phyloP scores from a whole-genome alignment of 2,888 invertebrate genomes.

The Ormyrus pomaceus region DNA sequence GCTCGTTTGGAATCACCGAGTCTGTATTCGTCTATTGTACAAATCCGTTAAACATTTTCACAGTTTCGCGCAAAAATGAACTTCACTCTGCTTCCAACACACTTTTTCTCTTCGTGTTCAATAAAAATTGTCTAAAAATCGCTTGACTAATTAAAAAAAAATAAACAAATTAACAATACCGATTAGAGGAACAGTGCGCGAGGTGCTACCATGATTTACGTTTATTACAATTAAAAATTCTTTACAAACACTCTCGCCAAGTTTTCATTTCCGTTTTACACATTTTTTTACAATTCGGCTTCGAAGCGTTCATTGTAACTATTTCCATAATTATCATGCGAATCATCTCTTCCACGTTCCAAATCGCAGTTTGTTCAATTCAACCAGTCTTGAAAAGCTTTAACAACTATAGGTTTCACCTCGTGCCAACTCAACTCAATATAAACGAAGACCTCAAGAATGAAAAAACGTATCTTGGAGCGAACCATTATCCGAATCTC shows the following conservation, averaged over 20 bases:
- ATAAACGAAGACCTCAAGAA: slow-evolving; percentile 51
- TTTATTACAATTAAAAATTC: slow-evolving; percentile 51
- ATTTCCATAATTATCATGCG: slow-evolving; percentile 15
- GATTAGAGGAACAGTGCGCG: slow-evolving; percentile 52
- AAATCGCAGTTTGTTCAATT: slow-evolving; percentile 36
- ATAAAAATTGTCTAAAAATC: slow-evolving; percentile 57
- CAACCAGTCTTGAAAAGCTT: slow-evolving; percentile 50
- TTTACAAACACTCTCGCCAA: slow-evolving; percentile 46
- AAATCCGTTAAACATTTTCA: slow-evolving; percentile 66
- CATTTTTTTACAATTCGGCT: slow-evolving; percentile 28
- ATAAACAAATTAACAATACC: slow-evolving; percentile 56
- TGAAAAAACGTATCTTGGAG: slow-evolving; percentile 50
- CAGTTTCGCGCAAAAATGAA: slow-evolving; percentile 56
- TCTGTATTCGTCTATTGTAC: slow-evolving; percentile 67
- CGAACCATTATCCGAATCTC: slow-evolving; percentile 51
- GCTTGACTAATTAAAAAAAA: slow-evolving; percentile 54
- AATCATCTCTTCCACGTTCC: slow-evolving; percentile 23
- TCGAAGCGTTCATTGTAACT: slow-evolving; percentile 5
- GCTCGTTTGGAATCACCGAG: slow-evolving; percentile 65
- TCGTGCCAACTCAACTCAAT: slow-evolving; percentile 45
- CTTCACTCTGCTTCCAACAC: slow-evolving; percentile 39
- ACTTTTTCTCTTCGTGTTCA: slow-evolving; percentile 41
- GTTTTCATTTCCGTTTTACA: slow-evolving; percentile 37
- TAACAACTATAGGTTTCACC: slow-evolving; percentile 43
- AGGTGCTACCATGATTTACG: slow-evolving; percentile 39